Conservation (phyloP, 2,888 invertebrate genomes). For the Boloria euphrosyne region DNA sequence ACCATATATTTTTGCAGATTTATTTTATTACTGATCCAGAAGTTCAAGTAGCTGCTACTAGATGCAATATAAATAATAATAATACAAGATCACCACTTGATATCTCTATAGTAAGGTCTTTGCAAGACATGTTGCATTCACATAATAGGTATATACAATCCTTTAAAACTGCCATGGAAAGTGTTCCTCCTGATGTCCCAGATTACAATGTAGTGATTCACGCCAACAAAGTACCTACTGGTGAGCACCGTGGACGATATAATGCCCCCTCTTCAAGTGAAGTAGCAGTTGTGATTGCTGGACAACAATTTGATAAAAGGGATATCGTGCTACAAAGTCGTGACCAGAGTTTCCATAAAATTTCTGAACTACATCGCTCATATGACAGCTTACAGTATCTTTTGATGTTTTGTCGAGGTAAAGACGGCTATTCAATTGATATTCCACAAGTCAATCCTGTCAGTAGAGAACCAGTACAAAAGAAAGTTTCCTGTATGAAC, state of each 20-base stretch:
- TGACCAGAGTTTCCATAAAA: conserved; percentile 42
- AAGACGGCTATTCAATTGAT: conserved; percentile 43
- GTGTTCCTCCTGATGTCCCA: conserved; percentile 39
- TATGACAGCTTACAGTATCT: conserved; percentile 46
- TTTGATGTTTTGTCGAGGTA: conserved; percentile 43
- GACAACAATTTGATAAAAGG: conserved; percentile 44
- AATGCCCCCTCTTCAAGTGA: conserved; percentile 44
- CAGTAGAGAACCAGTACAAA: conserved; percentile 32
- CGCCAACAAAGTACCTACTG: conserved; percentile 42
- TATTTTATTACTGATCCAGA: conserved; percentile 42
- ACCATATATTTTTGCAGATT: conserved; percentile 42
- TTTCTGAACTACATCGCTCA: conserved; percentile 41
- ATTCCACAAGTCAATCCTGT: conserved; percentile 42
- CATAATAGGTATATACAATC: conserved; percentile 41
- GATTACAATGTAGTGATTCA: conserved; percentile 43
- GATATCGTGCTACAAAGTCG: conserved; percentile 44
- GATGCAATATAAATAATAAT: conserved; percentile 19
- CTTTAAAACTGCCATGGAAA: conserved; percentile 44
- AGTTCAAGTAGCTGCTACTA: conserved; percentile 40
- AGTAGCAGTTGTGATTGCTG: conserved; percentile 44
- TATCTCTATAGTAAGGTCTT: conserved; percentile 39
- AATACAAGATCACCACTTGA: conserved; percentile 40
- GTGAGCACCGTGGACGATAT: conserved; percentile 43
- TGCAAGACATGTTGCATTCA: conserved; percentile 44
- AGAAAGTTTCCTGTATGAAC: conserved; percentile 41